phyloP scores from a whole-genome alignment of 2,113 vertebrate genomes.

The Corythornis madagascariensis region DNA sequence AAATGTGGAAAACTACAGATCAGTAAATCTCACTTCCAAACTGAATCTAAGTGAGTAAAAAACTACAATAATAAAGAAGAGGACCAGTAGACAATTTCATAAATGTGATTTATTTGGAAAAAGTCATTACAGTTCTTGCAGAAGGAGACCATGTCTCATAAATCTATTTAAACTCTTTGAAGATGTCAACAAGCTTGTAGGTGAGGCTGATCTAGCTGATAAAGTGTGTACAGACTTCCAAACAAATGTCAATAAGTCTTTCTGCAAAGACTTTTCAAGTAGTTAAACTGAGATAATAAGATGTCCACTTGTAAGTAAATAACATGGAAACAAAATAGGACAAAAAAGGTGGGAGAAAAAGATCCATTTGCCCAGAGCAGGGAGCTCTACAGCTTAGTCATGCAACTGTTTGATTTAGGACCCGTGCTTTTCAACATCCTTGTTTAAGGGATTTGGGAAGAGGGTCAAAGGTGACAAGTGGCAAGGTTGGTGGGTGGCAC shows the following conservation, averaged over 20 bases:
- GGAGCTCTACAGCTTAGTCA: neutral
- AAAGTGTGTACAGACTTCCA: constrained; percentile 21
- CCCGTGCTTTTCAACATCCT: neutral
- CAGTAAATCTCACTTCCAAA: constrained; percentile 49
- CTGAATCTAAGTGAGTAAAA: constrained; percentile 29
- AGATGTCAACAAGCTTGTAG: constrained; percentile 39
- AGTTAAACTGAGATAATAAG: constrained; percentile 19
- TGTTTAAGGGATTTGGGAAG: neutral
- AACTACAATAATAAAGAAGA: constrained; percentile 57
- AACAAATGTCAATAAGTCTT: constrained; percentile 61
- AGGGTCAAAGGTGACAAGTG: neutral
- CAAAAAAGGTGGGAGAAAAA: neutral
- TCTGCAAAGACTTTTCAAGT: constrained; percentile 23
- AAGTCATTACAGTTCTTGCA: constrained; percentile 60
- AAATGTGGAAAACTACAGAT: constrained; percentile 18
- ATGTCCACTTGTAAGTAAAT: constrained; percentile 35
- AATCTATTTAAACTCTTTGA: constrained; percentile 57
- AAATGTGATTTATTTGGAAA: constrained; percentile 66
- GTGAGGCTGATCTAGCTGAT: constrained; percentile 56
- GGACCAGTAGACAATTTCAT: constrained; percentile 53
- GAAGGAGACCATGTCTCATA: constrained; percentile 42
- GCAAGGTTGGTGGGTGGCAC: neutral
- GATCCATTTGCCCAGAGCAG: neutral
- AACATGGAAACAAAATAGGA: neutral
- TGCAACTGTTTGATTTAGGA: neutral